Conservation (phyloP, 1,140 invertebrate species). For the Lordiphosa collinella region DNA sequence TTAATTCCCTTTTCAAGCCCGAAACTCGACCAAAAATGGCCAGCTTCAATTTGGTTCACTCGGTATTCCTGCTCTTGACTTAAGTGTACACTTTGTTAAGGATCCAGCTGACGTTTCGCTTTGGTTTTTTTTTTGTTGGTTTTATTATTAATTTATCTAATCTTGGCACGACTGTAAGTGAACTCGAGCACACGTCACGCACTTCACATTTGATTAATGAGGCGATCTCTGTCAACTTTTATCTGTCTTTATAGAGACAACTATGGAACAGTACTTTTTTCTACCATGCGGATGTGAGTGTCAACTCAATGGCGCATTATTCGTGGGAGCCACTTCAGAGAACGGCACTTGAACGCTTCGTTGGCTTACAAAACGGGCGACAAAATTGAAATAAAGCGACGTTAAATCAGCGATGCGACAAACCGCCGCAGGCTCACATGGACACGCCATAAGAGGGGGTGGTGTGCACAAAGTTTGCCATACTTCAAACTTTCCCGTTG, state of each 20-base stretch:
- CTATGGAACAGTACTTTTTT: constrained; percentile 8
- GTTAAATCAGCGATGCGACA: constrained; percentile 26
- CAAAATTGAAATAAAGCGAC: constrained; percentile 41
- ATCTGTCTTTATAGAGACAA: constrained; percentile 2
- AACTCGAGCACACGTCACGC: constrained; percentile 16
- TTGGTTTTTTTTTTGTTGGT: constrained; percentile 11
- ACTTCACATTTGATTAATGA: constrained; percentile 55
- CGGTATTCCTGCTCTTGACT: neutral
- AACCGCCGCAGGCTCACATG: constrained; percentile 6
- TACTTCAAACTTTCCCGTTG: no score
- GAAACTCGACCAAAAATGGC: neutral
- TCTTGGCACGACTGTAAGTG: neutral
- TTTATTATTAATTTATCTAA: constrained; percentile 50
- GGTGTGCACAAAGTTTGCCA: constrained; percentile 1
- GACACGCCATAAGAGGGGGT: neutral
- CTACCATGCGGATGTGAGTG: constrained; percentile 5
- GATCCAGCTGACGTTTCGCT: constrained; percentile 8
- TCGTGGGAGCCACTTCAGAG: neutral
- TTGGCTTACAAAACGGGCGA: constrained; percentile 21
- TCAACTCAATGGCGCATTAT: constrained; percentile 25
- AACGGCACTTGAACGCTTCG: constrained; percentile 8
- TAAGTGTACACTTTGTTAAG: neutral
- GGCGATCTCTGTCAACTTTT: constrained; percentile 19
- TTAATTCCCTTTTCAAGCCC: no score
- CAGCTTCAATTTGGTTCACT: neutral